These are phyloP conservation scores for Coecobrya sp. DNA, from an alignment of 2,888 invertebrate genomes.

Conservation along the genomic window DNA sequence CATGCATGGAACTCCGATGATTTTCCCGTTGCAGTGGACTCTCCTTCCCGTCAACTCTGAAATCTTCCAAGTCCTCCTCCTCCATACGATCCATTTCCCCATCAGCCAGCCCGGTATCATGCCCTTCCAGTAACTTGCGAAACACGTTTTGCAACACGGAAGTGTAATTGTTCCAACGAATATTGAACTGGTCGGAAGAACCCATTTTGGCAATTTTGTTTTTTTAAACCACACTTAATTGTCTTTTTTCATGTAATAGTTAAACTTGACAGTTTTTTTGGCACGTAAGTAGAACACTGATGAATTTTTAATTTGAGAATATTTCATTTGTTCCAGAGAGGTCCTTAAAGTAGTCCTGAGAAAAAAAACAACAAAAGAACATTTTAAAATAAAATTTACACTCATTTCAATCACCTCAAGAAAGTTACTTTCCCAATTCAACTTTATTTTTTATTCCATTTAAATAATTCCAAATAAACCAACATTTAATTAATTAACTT, in stretches of 20 bases:
- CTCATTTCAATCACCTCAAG: too few relatives aligned
- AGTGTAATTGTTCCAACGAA: slow-evolving; percentile 95
- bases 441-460: too few relatives aligned
- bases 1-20: slow-evolving; percentile 19
- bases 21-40: slow-evolving; percentile 47
- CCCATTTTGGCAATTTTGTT: slow-evolving; percentile 64
- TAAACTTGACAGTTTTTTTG: background rate
- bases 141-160: slow-evolving; percentile 93
- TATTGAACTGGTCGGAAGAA: slow-evolving; percentile 87
- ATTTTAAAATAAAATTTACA: too few relatives aligned
- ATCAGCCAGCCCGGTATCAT: slow-evolving; percentile 79
- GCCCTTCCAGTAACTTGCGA: slow-evolving; percentile 91
- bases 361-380: too few relatives aligned
- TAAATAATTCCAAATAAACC: too few relatives aligned
- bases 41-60: slow-evolving; percentile 72
- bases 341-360: too few relatives aligned
- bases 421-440: too few relatives aligned
- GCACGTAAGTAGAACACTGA: slow-evolving; percentile 7
- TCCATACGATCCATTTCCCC: slow-evolving; percentile 78
- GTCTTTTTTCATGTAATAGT: background rate
- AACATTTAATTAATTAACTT: too few relatives aligned
- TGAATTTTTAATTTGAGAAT: too few relatives aligned
- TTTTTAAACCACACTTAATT: background rate
- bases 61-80: slow-evolving; percentile 82
- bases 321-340: too few relatives aligned